Conservation (phyloP, 2,113 vertebrate species). For the Mesembrinibis cayennensis region DNA sequence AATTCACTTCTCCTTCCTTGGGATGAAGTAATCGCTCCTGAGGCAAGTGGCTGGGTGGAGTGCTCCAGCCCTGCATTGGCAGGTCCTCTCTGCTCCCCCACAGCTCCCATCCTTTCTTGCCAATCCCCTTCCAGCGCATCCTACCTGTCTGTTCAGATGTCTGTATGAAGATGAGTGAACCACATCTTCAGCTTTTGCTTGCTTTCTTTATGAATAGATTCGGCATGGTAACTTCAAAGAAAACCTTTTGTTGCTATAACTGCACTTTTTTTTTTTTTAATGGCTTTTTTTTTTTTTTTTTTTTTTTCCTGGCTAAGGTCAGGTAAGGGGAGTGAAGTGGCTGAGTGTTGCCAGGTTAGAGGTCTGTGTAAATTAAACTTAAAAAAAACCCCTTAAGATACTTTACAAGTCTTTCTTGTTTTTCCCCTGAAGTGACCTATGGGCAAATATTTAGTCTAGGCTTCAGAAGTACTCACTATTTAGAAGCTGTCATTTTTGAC, state of each 20-base stretch:
- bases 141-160: background rate
- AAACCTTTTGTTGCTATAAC: background rate
- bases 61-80: fast-evolving
- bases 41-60: background rate
- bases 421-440: conserved; percentile 8
- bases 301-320: background rate
- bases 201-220: background rate
- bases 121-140: background rate
- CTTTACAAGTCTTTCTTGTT: background rate
- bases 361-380: background rate
- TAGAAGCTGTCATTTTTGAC: background rate
- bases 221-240: background rate
- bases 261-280: background rate
- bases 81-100: background rate
- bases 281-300: background rate
- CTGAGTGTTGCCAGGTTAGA: background rate
- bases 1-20: background rate
- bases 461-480: background rate
- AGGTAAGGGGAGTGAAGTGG: background rate
- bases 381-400: background rate
- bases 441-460: conserved; percentile 28
- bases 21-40: fast-evolving
- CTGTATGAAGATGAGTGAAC: background rate
- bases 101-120: background rate
- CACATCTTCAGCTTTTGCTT: background rate